Conservation (phyloP, 1,140 invertebrate genomes). For the Scaptomyza graminum region DNA sequence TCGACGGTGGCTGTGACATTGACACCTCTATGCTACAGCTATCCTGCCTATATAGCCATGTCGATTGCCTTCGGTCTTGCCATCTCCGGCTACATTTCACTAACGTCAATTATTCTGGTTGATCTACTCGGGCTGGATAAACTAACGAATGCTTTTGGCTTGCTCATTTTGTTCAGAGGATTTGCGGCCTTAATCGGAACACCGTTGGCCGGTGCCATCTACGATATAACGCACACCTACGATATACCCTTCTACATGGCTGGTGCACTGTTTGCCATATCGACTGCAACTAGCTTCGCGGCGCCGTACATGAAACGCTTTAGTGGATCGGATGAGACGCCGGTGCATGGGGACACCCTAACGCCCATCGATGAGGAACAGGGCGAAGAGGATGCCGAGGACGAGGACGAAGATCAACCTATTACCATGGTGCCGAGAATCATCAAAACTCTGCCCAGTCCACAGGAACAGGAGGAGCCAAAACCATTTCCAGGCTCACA, state of each 20-base stretch:
- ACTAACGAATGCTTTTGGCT: conserved; percentile 97
- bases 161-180: conserved; percentile 97
- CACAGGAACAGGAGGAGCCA: conserved; percentile 74
- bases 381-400: conserved; percentile 91
- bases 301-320: conserved; percentile 90
- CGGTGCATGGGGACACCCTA: conserved; percentile 88
- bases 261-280: conserved; percentile 93
- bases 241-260: conserved; percentile 96
- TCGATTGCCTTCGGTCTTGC: conserved; percentile 97
- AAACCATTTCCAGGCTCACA: conserved; percentile 52
- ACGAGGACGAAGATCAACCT: conserved; percentile 89
- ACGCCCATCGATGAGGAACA: conserved; percentile 92
- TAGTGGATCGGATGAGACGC: conserved; percentile 84
- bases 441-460: conserved; percentile 87
- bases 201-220: conserved; percentile 93
- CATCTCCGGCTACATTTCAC: conserved; percentile 97
- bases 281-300: conserved; percentile 93
- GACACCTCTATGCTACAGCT: conserved; percentile 93
- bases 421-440: conserved; percentile 89
- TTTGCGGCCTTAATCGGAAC: conserved; percentile 94
- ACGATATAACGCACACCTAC: conserved; percentile 93
- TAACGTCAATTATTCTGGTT: conserved; percentile 98
- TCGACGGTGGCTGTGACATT: conserved; percentile 93
- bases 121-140: conserved; percentile 97
- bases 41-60: conserved; percentile 90